These are phyloP conservation scores for Pecten maximus DNA, from an alignment of 2,888 invertebrate genomes.

Conservation along the genomic window DNA sequence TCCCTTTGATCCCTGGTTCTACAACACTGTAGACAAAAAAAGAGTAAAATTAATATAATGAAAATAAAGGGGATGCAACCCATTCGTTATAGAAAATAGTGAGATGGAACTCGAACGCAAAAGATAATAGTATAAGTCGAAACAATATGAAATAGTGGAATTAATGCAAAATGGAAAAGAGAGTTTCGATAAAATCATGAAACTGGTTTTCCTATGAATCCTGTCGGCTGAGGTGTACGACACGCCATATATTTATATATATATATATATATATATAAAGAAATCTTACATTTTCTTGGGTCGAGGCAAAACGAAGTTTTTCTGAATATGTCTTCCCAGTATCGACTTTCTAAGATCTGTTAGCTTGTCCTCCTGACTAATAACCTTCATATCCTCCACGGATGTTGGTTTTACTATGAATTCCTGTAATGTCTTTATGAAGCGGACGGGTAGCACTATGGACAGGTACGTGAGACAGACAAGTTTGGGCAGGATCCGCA, in stretches of 20 bases:
- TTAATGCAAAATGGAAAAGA: no score
- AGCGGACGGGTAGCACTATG: not conserved
- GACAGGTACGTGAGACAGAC: not conserved
- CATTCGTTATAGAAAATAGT: no score
- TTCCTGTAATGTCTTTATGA: not conserved
- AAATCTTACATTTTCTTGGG: not conserved
- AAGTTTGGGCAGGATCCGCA: constrained; percentile 16
- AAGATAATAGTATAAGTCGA: no score
- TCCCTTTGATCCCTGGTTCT: not conserved
- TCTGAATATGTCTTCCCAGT: not conserved
- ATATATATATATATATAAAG: no score
- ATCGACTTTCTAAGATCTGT: not conserved
- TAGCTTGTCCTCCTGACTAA: not conserved
- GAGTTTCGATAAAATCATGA: no score
- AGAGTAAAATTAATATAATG: no score
- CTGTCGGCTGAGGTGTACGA: no score
- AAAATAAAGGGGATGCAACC: no score
- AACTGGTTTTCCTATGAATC: no score
- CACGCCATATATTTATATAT: no score
- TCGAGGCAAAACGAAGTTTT: not conserved
- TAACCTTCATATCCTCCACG: not conserved
- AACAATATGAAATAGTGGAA: no score
- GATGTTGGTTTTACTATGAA: not conserved
- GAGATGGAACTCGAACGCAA: no score
- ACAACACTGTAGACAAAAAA: not conserved